Conservation (phyloP, 2,797 vertebrate species). For the Falco concolor region DNA sequence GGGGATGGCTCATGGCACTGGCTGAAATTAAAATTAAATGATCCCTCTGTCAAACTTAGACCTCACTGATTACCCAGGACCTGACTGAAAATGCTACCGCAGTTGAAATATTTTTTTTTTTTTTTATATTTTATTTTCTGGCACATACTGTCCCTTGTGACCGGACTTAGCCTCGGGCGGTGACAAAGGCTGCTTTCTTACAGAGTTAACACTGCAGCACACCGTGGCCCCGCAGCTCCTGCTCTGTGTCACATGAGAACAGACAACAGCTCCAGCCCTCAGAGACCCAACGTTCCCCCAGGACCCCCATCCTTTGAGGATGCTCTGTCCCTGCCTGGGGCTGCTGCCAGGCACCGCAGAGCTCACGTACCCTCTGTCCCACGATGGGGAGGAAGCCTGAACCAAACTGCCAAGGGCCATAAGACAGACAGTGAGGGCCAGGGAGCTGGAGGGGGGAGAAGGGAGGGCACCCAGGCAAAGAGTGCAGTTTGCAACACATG, state of each 20-base stretch:
- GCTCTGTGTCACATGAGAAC: background rate
- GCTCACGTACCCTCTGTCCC: background rate
- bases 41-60: slow-evolving; percentile 57
- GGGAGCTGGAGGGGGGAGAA: background rate
- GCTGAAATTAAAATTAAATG: slow-evolving; percentile 57
- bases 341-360: background rate
- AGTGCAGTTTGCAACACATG: accelerated
- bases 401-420: background rate
- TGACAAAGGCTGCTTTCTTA: slow-evolving; percentile 87
- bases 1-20: background rate
- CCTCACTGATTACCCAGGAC: slow-evolving; percentile 72
- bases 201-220: slow-evolving; percentile 71
- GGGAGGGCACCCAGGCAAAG: too few relatives aligned
- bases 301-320: background rate
- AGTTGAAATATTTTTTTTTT: slow-evolving; percentile 67
- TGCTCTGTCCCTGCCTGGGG: background rate
- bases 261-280: background rate
- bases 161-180: slow-evolving; percentile 73
- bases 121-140: slow-evolving; percentile 70
- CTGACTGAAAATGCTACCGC: slow-evolving; percentile 72
- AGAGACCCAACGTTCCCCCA: background rate
- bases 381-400: background rate
- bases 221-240: slow-evolving; percentile 1
- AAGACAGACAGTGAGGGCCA: background rate
- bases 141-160: slow-evolving; percentile 80